phyloP scores from a whole-genome alignment of 1,140 invertebrate species.

The Macrocentrus cingulum region DNA sequence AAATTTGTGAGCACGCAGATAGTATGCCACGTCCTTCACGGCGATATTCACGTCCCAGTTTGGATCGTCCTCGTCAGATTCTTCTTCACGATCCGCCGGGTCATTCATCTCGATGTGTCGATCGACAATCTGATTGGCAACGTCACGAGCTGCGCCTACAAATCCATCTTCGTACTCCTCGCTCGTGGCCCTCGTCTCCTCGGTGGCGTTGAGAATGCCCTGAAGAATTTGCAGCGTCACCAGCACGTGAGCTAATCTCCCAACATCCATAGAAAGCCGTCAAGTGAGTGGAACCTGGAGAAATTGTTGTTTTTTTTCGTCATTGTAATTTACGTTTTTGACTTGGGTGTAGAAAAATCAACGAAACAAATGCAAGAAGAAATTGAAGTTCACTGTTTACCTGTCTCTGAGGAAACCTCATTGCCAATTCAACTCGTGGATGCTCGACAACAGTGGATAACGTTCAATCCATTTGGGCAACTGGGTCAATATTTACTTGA shows the following conservation, averaged over 20 bases:
- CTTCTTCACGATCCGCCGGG: constrained; percentile 31
- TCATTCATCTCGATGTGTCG: constrained; percentile 36
- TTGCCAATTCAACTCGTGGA: neutral
- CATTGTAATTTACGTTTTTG: too few relatives aligned
- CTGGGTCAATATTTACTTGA: neutral
- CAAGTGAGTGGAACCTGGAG: too few relatives aligned
- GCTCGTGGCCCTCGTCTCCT: neutral
- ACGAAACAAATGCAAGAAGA: too few relatives aligned
- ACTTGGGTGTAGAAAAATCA: too few relatives aligned
- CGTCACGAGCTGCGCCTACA: constrained; percentile 21
- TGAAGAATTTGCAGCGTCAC: neutral
- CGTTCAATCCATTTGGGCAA: neutral
- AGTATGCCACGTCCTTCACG: constrained; percentile 63
- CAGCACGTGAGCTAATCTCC: neutral
- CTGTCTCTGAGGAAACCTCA: neutral
- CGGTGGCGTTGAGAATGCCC: neutral
- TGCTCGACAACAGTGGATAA: neutral
- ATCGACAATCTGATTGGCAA: constrained; percentile 40
- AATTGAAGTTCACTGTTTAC: neutral
- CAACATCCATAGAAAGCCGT: neutral
- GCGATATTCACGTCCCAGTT: constrained; percentile 42
- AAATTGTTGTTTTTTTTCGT: too few relatives aligned
- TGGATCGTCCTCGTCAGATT: constrained; percentile 26
- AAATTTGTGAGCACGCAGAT: constrained; percentile 65
- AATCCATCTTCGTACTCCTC: constrained; percentile 25